Evolutionary conservation across 2,113 vertebrate species (phyloP), one percentile per base, ranked within the genome.

Genomic region (Rissa tridactyla): DNA sequence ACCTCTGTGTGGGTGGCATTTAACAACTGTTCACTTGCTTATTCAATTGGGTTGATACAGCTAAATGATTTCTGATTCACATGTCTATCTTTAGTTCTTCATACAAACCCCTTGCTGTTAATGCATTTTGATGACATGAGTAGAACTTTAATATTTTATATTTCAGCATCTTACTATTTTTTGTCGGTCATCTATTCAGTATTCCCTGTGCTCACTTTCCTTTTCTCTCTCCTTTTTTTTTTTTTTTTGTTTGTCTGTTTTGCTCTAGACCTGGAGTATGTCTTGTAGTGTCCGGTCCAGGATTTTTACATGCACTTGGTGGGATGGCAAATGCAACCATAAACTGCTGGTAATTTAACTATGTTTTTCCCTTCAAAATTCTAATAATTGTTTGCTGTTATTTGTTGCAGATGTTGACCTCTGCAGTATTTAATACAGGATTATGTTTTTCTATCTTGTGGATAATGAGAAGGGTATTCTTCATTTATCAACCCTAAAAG

Each of bases 271-370:
- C 99, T 44, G 99, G 98, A 49, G 98, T 98, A 22, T 99, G 99
- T 88, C 98, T 99, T 85, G 99, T 99, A 32, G 99, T 99, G 90
- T 99, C 99, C 8, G 99, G 99, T 52, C 99, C 99, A 38, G 99
- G 99, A 42, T 98, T 99, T 88, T 97, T 99, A 90, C 99, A 99
- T 34, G 98, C 98, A 15, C 98, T 99, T 66, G 98, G 99, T 76
- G 99, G 99, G 90, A 99, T 99, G 99, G 99, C 99, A 87, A 99
- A 99, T 72, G 98, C 99, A 57, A 99, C 99, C 86, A 94, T 98
- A 94, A 99, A 99, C 97, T 99, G 99, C 97, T 99, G 99, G 99
- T 99, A 99, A 97, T 87, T 57, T 65, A 90, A 51, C 46, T 94
- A 2, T 7, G 10, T 91, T 88, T 76, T 76, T 60, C 15, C 61